Evolutionary conservation across 2,113 vertebrate genomes (phyloP).

Genomic region (Rhinoptilus africanus): DNA sequence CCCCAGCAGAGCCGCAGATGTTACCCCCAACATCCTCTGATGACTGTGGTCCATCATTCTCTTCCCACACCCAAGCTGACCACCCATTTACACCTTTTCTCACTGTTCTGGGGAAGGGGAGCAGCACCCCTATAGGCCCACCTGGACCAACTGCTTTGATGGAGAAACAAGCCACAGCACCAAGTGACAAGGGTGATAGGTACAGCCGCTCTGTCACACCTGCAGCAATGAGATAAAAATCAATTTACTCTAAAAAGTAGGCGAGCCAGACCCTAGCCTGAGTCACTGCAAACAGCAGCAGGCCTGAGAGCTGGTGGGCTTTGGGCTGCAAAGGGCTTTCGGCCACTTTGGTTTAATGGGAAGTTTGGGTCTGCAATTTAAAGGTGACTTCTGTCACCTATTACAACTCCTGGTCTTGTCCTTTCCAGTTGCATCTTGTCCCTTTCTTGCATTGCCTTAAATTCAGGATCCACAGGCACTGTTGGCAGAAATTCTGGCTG

Average conservation of each 20-base stretch:
- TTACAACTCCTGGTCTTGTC: not conserved
- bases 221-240: not conserved
- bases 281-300: not conserved
- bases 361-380: not conserved
- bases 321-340: not conserved
- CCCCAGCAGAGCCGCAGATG: not conserved
- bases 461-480: not conserved
- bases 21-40: not conserved
- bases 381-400: not conserved
- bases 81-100: not conserved
- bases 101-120: not conserved
- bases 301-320: not conserved
- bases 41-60: not conserved
- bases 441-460: not conserved
- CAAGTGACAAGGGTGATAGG: not conserved
- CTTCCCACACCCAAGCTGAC: not conserved
- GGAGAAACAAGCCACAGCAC: not conserved
- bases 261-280: not conserved
- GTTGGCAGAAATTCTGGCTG: not conserved
- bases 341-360: not conserved
- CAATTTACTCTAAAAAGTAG: not conserved
- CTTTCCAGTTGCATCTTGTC: not conserved
- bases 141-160: not conserved
- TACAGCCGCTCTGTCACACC: not conserved
- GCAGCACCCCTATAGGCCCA: not conserved